phyloP scores from a whole-genome alignment of 2,797 vertebrate genomes.

The Phataginus tricuspis region DNA sequence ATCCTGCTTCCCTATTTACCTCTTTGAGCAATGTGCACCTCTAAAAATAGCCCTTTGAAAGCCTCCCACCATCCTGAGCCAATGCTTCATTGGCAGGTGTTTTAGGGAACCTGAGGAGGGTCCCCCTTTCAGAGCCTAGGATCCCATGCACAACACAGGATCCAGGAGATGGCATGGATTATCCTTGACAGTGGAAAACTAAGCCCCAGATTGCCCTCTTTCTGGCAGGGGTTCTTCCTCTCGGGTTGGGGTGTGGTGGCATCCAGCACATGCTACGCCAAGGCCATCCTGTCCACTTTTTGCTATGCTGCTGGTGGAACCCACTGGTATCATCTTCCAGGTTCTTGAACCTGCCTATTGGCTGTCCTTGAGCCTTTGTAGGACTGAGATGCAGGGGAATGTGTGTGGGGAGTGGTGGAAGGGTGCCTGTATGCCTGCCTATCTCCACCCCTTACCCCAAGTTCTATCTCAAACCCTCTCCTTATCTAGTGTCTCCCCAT shows the following conservation, averaged over 20 bases:
- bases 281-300: not conserved
- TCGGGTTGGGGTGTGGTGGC: not conserved
- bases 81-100: not conserved
- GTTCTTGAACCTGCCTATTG: not conserved
- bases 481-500: not conserved
- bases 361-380: conserved; percentile 34
- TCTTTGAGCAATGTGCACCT: not conserved
- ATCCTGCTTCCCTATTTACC: not conserved
- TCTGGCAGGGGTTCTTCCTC: not conserved
- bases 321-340: not conserved
- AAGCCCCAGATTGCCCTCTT: not conserved
- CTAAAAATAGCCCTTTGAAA: not conserved
- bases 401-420: no score
- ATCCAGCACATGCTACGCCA: not conserved
- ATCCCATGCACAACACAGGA: not conserved
- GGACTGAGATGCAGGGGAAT: not conserved
- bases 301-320: not conserved
- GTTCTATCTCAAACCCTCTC: not conserved
- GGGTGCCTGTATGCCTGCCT: not conserved
- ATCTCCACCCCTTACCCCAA: not conserved
- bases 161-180: not conserved
- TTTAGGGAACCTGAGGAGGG: not conserved
- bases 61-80: not conserved
- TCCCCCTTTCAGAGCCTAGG: not conserved
- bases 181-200: not conserved